phyloP scores from a whole-genome alignment of 2,113 vertebrate species.

The Albula glossodonta region DNA sequence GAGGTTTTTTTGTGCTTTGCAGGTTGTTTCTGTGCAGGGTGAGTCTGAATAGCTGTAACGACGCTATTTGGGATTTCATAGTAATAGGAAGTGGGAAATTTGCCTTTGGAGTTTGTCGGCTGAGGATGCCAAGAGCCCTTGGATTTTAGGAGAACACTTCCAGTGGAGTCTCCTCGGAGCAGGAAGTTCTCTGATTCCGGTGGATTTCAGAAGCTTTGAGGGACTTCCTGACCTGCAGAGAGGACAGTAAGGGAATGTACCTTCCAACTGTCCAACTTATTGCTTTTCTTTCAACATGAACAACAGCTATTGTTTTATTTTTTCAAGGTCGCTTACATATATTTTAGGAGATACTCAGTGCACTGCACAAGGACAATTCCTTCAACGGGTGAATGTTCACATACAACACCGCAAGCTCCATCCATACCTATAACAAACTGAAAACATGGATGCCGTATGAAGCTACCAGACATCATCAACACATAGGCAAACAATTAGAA shows the following conservation, averaged over 20 bases:
- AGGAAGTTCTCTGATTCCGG: constrained; percentile 77
- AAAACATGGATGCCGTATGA: constrained; percentile 16
- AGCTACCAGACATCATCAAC: background rate
- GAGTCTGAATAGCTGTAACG: no score
- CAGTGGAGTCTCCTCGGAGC: constrained; percentile 83
- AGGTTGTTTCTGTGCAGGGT: no score
- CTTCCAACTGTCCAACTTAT: no score
- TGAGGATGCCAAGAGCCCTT: constrained; percentile 73
- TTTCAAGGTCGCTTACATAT: constrained; percentile 76
- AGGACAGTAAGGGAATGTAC: background rate
- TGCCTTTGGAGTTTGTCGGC: constrained; percentile 85
- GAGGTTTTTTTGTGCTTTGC: no score
- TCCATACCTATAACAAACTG: constrained; percentile 90
- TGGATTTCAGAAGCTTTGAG: constrained; percentile 69
- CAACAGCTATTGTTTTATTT: background rate
- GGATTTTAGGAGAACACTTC: constrained; percentile 83
- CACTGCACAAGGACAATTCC: constrained; percentile 92
- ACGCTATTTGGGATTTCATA: no score
- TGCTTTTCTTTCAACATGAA: background rate
- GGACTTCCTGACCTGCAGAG: constrained; percentile 71
- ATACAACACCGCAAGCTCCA: constrained; percentile 85
- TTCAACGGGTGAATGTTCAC: constrained; percentile 91
- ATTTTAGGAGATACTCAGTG: constrained; percentile 83
- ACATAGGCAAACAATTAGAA: background rate
- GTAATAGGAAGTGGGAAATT: background rate